phyloP scores from a whole-genome alignment of 30 jellyfish, hydroid and myxozoan genomes.

The Nemopilema nomurai region DNA sequence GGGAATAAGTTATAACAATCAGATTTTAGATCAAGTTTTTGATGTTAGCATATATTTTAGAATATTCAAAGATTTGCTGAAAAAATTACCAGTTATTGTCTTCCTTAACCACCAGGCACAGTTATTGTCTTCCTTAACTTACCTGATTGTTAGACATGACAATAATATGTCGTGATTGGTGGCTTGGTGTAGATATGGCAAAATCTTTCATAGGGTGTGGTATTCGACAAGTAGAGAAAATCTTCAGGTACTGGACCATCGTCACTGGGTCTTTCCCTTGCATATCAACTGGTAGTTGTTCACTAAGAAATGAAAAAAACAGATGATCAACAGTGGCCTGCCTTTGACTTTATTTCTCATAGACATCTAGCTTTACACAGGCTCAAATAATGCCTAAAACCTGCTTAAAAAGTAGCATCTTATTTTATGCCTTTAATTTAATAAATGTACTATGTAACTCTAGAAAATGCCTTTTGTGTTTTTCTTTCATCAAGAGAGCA shows the following conservation, averaged over 20 bases:
- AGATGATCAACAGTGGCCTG: no score
- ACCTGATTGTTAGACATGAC: slow-evolving; percentile 91
- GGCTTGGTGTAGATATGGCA: slow-evolving; percentile 54
- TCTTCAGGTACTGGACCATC: slow-evolving; percentile 77
- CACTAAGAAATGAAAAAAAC: slow-evolving; percentile 41
- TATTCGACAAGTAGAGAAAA: slow-evolving; percentile 84
- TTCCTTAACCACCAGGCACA: not conserved
- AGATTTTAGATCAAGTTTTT: no score
- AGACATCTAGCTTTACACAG: no score
- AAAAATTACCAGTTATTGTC: no score
- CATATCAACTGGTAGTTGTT: slow-evolving; percentile 80
- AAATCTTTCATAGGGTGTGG: slow-evolving; percentile 75
- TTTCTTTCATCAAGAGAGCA: not conserved
- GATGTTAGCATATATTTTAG: no score
- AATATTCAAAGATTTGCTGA: no score
- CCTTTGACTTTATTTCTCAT: no score
- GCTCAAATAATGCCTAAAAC: no score
- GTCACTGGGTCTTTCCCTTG: slow-evolving; percentile 87
- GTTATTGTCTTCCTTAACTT: not conserved
- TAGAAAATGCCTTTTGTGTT: not conserved
- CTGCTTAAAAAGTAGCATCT: no score
- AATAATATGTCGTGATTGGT: slow-evolving; percentile 79
- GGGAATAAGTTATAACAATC: not conserved
- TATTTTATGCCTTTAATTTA: no score
- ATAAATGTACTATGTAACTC: no score